Evolutionary conservation across 1,140 invertebrate genomes (phyloP), one percentile per base, ranked within the genome.

Genomic region (Palaemon carinicauda): DNA sequence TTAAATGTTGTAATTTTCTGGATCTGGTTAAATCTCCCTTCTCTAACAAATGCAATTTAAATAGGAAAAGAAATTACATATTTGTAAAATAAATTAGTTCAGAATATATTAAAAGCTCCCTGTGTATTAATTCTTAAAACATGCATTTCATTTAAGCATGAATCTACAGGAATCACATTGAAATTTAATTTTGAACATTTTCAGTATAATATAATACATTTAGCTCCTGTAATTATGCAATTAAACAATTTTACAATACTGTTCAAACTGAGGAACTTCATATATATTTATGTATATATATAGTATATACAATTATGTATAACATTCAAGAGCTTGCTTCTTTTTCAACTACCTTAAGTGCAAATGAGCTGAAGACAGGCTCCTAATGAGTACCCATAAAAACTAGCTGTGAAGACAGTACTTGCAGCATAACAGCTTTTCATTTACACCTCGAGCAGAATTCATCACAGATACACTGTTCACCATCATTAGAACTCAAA

Each of bases 381-480:
- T 41, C 41, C 41, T 41, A 12, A 60, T 27, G 24, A 60, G 7
- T 21, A 79, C n/a, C 50, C 27, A 79, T 21, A 54, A 51, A 52
- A 52, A 79, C 75, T 79, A 51, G 41, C 51, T 52, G 56, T 82
- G 19, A 82, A n/a, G 33, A 69, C 50, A 24, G 29, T 27, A 69
- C 29, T 69, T 27, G 24, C n/a, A 69, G 29, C 41, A 41, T 41
- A 41, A 41, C 41, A 41, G 41, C 15, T 52, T 53, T 80, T 73
- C 27, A 79, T n/a, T 79, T 27, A 79, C 33, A 82, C 56, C 80
- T 73, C 80, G 74, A 82, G 41, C 80, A 74, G 29, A 82, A 69
- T 82, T 82, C 80, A 82, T 82, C 80, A 82, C 80, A 82, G 80
- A 82, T 82, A 80, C 50, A 80, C 77, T 27, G 71, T 50, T 74